Evolutionary conservation across 35 echinoderm and acorn worm species (phyloP).

Genomic region (Lytechinus pictus): DNA sequence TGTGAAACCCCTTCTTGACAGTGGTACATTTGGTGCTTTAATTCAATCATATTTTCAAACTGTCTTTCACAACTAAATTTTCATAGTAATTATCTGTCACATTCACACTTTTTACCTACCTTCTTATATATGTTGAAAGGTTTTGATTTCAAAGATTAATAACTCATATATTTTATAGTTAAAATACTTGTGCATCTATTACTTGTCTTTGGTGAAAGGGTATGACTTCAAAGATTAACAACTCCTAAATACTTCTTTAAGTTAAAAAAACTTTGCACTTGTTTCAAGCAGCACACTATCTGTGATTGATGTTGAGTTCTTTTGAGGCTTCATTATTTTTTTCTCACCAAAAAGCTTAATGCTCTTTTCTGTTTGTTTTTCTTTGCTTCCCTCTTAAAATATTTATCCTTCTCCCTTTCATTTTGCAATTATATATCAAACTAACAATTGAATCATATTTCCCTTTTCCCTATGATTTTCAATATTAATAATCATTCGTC

Average conservation of each 20-base stretch:
- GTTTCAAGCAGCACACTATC: neutral
- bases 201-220: neutral
- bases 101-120: neutral
- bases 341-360: conserved; percentile 28
- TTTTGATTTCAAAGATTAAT: neutral
- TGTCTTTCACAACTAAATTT: neutral
- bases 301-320: neutral
- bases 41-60: neutral
- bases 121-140: neutral
- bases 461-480: neutral
- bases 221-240: neutral
- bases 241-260: neutral
- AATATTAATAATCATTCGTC: neutral
- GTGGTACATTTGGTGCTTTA: neutral
- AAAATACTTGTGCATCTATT: too few relatives aligned
- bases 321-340: neutral
- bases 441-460: neutral
- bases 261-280: neutral
- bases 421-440: neutral
- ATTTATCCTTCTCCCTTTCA: neutral
- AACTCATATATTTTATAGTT: neutral
- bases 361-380: conserved; percentile 58
- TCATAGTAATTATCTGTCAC: neutral
- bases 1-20: neutral
- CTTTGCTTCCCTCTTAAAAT: conserved; percentile 33